Evolutionary conservation across 2,797 vertebrate genomes (phyloP), one percentile per base, ranked within the genome.

Genomic region (Brachymystax lenok): DNA sequence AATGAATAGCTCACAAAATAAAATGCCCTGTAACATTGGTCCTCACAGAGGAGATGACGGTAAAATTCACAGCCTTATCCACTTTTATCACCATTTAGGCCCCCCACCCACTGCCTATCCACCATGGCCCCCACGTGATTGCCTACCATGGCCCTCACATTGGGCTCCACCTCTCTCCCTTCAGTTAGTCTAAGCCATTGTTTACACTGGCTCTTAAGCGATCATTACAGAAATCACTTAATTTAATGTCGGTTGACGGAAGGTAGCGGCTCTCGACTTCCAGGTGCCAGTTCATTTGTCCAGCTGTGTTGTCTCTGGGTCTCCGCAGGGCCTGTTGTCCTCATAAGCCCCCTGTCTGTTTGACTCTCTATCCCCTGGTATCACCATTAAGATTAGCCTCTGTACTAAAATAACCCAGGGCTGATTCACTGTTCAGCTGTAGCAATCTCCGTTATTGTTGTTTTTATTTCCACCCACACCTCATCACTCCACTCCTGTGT

Each of bases 221-320:
- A 35, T 24, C 35, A 5, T 66, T 74, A 27, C 61, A 74, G n/a
- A 50, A 27, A 66, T 74, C 59, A 74, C 19, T 66, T 64, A 28
- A 64, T 50, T 35, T 35, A 35, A 35, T 35, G 21, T 35, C 3
- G 21, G 19, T 46, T 66, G 73, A 66, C 21, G 35, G 73, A 28
- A 73, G 54, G 1, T 4, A 30, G 71, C 17, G 17, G 6, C 21
- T 35, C 35, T 35, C 35, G 6, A 35, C 35, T 35, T 1, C 35
- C 35, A 35, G 35, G 35, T 35, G 35, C 35, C 6, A 35, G 73
- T 74, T 56, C 73, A 63, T 54, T 30, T 74, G 72, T 40, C 35
- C 35, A 35, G 72, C 5, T 30, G 56, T 63, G 19, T 61, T 59
- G 54, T 59, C 54, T 21, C n/a, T 35, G 35, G 54, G 54, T 54